These are phyloP conservation scores for Drosophila yakuba DNA, from an alignment of 1,140 invertebrate genomes.

Conservation along the genomic window DNA sequence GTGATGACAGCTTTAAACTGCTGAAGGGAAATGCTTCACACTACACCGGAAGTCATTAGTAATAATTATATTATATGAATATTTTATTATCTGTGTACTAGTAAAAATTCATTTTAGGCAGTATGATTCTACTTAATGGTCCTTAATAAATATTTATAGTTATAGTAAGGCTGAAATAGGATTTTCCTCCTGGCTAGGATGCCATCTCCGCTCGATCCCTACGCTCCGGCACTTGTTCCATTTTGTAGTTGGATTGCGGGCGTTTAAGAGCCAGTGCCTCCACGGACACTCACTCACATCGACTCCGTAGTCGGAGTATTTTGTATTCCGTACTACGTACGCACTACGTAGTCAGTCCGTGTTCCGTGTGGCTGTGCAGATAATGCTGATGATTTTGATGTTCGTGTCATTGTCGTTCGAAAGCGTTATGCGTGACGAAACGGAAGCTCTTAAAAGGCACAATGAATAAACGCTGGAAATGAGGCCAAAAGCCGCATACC, in stretches of 20 bases:
- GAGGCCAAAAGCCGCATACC: constrained; percentile 57
- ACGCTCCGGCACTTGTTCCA: constrained; percentile 11
- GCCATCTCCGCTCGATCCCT: constrained; percentile 19
- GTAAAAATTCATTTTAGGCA: too few relatives aligned
- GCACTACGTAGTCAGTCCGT: constrained; percentile 1
- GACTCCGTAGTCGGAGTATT: not conserved
- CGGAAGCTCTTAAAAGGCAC: constrained; percentile 74
- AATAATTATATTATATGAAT: not conserved
- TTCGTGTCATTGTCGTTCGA: constrained; percentile 69
- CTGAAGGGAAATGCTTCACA: too few relatives aligned
- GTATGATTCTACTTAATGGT: too few relatives aligned
- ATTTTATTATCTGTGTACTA: too few relatives aligned
- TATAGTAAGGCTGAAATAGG: not conserved
- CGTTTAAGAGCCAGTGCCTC: constrained; percentile 22
- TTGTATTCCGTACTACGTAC: not conserved
- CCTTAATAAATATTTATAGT: too few relatives aligned
- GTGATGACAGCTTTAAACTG: constrained; percentile 5
- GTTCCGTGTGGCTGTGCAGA: constrained; percentile 52
- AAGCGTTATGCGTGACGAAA: constrained; percentile 79
- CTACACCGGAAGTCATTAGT: not conserved
- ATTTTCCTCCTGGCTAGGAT: not conserved
- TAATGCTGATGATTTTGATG: constrained; percentile 79
- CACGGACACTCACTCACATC: constrained; percentile 32
- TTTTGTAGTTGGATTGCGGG: constrained; percentile 54
- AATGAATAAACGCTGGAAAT: constrained; percentile 74